Evolutionary conservation across 2,888 invertebrate genomes (phyloP).

Genomic region (Tortrix viridana): DNA sequence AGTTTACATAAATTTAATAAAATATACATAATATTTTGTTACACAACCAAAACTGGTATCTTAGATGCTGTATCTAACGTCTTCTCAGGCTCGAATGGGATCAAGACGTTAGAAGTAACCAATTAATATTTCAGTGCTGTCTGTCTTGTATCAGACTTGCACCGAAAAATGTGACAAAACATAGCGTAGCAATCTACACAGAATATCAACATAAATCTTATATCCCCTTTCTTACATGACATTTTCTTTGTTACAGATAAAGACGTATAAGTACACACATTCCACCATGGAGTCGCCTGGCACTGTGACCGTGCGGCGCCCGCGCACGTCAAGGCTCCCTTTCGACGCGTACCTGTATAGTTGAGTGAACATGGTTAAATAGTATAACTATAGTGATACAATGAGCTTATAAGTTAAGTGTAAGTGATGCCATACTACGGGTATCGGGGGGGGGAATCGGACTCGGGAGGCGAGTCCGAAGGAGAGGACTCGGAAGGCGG

Average conservation of each 20-base stretch:
- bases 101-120: too few species aligned
- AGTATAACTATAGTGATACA: conserved; percentile 68
- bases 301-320: conserved; percentile 54
- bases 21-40: too few species aligned
- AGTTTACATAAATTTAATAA: too few species aligned
- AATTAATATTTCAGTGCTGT: too few species aligned
- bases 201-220: too few species aligned
- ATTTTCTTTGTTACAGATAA: conserved; percentile 67
- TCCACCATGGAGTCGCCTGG: conserved; percentile 63
- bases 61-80: too few species aligned
- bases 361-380: conserved; percentile 78
- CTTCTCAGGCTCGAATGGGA: too few species aligned
- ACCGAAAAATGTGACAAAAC: too few species aligned
- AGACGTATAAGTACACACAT: conserved; percentile 45
- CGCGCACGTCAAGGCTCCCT: conserved; percentile 62
- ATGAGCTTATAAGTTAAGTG: conserved; percentile 83
- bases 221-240: not conserved
- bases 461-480: conserved; percentile 76
- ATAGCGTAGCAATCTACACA: too few species aligned
- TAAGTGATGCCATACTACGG: conserved; percentile 82
- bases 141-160: too few species aligned
- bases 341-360: conserved; percentile 74
- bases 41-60: too few species aligned
- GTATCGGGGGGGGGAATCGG: conserved; percentile 77
- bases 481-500: conserved; percentile 83